Conservation (phyloP, 2,888 invertebrate species). For the Drosophila nigritarsus region DNA sequence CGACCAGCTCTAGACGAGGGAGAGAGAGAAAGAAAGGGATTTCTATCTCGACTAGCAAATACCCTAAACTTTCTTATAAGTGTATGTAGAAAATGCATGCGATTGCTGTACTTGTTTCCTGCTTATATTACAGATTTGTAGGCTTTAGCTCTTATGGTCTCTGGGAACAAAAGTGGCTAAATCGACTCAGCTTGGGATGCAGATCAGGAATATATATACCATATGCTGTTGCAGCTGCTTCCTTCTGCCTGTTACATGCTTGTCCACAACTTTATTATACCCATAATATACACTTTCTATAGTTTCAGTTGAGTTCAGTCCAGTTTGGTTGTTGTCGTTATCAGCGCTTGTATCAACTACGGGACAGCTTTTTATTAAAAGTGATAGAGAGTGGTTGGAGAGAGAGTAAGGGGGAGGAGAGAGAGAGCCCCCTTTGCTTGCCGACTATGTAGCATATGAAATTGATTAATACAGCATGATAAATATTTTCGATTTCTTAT, state of each 20-base stretch:
- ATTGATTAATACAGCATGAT: constrained; percentile 78
- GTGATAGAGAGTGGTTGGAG: neutral
- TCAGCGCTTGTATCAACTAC: constrained; percentile 70
- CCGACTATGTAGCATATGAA: constrained; percentile 60
- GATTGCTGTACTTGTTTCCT: neutral
- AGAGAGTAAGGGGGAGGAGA: no score
- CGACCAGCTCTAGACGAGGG: neutral
- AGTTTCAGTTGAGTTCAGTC: neutral
- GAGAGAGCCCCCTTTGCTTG: constrained; percentile 12
- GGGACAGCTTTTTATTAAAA: constrained; percentile 62
- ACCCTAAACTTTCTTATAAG: neutral
- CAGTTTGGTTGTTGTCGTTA: constrained; percentile 42
- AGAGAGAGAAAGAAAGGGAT: neutral
- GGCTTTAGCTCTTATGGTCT: accelerated
- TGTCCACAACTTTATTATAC: neutral
- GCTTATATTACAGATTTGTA: neutral
- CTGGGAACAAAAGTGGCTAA: neutral
- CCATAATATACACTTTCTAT: neutral
- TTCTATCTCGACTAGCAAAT: neutral
- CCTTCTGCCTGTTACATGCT: neutral
- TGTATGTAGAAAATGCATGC: neutral
- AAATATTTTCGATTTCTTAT: constrained; percentile 62
- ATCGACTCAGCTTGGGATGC: neutral
- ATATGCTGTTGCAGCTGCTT: neutral
- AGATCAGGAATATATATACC: neutral